Evolutionary conservation across 2,113 vertebrate species (phyloP), one percentile per base, ranked within the genome.

Genomic region (Tragelaphus scriptus): DNA sequence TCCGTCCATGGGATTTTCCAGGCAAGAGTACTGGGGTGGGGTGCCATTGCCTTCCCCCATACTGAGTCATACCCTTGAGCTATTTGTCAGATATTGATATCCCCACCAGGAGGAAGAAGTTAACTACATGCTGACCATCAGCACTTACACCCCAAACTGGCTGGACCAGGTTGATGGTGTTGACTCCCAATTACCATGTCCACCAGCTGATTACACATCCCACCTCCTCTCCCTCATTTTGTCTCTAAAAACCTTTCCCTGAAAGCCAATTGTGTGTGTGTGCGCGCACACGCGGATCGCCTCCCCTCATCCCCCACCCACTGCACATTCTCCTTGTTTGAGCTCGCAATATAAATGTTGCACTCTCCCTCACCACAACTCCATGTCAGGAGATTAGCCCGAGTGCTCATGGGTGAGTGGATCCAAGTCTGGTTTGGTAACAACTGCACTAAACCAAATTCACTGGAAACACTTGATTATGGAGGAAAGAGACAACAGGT

Each of bases 391-490:
- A 53, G 30, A 55, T 6, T 53, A 12, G 30, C 30, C 13, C n/a
- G 49, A 55, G 6, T 25, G 32, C 32, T 7, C 51, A 25, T 2
- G 1, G 51, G 2, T 13, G 21, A 25, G 53, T 0, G 0, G 32
- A 15, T n/a, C 1, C 51, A 56, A 7, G 19, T 56, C 9, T 55
- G 81, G 32, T 84, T 56, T 84, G 28, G 47, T 84, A 25, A 84
- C 19, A 36, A 36, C 32, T 44, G 28, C 16, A 85, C 17, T 68
- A 79, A 53, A 87, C 75, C 53, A 77, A 65, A 58, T 55, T 80
- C 82, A 63, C 49, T 65, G 61, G 85, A 87, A 94, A 94, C 61
- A 44, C 12, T 23, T 23, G 44, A 16, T 80, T 59, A 79, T 81
- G 15, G n/a, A 82, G 65, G 92, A 84, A 68, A 90, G 16, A 59